phyloP scores from a whole-genome alignment of 2,888 invertebrate genomes.

The Sycophila texana region DNA sequence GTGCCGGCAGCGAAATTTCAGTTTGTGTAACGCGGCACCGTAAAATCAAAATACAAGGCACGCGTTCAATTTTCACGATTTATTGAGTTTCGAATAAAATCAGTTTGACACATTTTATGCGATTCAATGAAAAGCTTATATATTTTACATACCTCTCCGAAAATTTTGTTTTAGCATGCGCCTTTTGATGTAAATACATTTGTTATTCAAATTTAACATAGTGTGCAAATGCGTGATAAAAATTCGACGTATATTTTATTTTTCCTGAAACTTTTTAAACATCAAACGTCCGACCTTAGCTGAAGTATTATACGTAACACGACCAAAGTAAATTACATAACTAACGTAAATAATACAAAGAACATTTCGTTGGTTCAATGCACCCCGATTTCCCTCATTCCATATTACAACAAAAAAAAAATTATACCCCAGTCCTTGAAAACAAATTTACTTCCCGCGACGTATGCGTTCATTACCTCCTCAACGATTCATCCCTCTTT shows the following conservation, averaged over 20 bases:
- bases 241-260: background rate
- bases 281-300: too few relatives aligned
- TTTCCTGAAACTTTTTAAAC: too few relatives aligned
- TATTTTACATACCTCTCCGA: too few relatives aligned
- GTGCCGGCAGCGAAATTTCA: conserved; percentile 18
- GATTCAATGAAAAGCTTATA: background rate
- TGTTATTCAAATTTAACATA: too few relatives aligned
- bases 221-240: background rate
- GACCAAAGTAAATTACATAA: background rate
- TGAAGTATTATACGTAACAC: background rate
- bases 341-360: background rate
- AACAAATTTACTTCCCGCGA: conserved; percentile 26
- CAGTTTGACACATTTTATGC: conserved; percentile 23
- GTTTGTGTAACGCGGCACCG: conserved; percentile 31
- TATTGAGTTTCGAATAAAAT: conserved; percentile 45
- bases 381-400: background rate
- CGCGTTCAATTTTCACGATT: conserved; percentile 46
- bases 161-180: too few relatives aligned
- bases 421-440: conserved; percentile 10
- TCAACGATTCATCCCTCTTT: background rate
- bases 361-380: too few relatives aligned
- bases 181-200: too few relatives aligned
- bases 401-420: background rate
- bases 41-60: conserved; percentile 41
- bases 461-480: conserved; percentile 43